These are phyloP conservation scores for Paralichthys olivaceus DNA, from an alignment of 2,113 vertebrate genomes.

Conservation along the genomic window DNA sequence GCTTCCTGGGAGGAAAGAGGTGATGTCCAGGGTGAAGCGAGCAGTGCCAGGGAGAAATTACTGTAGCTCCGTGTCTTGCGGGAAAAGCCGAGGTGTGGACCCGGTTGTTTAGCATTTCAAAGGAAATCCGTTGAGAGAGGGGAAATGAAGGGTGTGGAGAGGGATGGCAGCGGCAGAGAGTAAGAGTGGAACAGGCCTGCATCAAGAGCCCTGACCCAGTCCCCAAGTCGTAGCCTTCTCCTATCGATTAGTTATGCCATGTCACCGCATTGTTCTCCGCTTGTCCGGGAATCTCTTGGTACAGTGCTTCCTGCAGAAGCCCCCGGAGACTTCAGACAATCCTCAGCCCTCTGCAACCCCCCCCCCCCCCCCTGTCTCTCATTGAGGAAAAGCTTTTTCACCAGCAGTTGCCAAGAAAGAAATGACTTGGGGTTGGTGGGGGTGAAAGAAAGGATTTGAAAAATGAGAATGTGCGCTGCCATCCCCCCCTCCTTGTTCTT, in stretches of 20 bases:
- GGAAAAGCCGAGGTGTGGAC: conserved; percentile 62
- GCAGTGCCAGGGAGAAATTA: conserved; percentile 47
- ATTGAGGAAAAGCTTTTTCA: conserved; percentile 66
- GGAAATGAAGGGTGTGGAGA: conserved; percentile 63
- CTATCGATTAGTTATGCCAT: conserved; percentile 70
- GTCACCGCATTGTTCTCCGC: conserved; percentile 63
- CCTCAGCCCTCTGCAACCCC: conserved; percentile 52
- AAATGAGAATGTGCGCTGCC: conserved; percentile 51
- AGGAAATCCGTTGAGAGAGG: conserved; percentile 67
- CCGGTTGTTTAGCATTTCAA: conserved; percentile 72
- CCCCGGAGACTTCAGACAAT: conserved; percentile 47
- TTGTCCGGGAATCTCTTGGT: conserved; percentile 61
- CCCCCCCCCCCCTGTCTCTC: conserved; percentile 57
- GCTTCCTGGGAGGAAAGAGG: conserved; percentile 6
- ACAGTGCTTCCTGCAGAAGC: conserved; percentile 49
- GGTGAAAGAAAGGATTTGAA: conserved; percentile 50
- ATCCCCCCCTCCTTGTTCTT: background rate
- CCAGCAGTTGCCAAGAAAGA: conserved; percentile 57
- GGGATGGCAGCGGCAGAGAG: conserved; percentile 23
- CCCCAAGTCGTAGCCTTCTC: conserved; percentile 51
- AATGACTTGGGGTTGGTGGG: conserved; percentile 56
- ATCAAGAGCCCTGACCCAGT: conserved; percentile 42
- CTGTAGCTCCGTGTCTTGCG: conserved; percentile 24
- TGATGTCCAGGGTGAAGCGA: background rate
- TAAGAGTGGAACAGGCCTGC: conserved; percentile 17